Evolutionary conservation across 2,113 vertebrate species (phyloP).

Genomic region (Dipodomys ordii): DNA sequence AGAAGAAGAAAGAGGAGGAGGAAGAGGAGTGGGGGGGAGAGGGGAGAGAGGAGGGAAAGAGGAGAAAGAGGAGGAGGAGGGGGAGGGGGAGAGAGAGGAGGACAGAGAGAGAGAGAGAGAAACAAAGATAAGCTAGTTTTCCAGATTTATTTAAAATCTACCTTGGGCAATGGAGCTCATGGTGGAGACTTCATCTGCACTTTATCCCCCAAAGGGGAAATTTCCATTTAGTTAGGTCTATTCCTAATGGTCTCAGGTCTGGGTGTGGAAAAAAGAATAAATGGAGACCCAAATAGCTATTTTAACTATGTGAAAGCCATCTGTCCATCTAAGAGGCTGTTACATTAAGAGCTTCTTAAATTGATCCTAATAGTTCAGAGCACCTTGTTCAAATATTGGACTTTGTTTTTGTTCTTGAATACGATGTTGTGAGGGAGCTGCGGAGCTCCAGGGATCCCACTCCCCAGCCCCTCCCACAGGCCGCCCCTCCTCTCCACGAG

Average conservation of each 20-base stretch:
- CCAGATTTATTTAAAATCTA: neutral
- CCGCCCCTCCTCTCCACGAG: neutral
- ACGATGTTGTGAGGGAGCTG: neutral
- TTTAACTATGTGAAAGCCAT: slow-evolving; percentile 36
- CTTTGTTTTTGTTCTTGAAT: neutral
- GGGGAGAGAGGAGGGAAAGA: too few species aligned
- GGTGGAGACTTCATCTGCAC: neutral
- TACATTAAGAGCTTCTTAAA: neutral
- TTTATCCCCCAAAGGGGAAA: neutral
- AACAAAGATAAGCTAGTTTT: neutral
- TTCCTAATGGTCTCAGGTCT: too few species aligned
- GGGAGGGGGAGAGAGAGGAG: too few species aligned
- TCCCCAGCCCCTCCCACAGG: neutral
- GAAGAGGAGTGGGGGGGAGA: too few species aligned
- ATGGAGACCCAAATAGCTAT: neutral
- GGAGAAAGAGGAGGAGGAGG: too few species aligned
- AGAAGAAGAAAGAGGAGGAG: too few species aligned
- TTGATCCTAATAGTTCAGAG: neutral
- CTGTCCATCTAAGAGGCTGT: neutral
- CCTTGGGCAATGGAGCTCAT: neutral
- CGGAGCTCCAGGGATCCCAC: neutral
- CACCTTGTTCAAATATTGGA: neutral
- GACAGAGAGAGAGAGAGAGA: neutral
- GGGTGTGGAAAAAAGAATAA: neutral
- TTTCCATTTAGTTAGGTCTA: too few species aligned